Evolutionary conservation across 2,797 vertebrate species (phyloP).

Genomic region (Pseudotriccus pelzelni): DNA sequence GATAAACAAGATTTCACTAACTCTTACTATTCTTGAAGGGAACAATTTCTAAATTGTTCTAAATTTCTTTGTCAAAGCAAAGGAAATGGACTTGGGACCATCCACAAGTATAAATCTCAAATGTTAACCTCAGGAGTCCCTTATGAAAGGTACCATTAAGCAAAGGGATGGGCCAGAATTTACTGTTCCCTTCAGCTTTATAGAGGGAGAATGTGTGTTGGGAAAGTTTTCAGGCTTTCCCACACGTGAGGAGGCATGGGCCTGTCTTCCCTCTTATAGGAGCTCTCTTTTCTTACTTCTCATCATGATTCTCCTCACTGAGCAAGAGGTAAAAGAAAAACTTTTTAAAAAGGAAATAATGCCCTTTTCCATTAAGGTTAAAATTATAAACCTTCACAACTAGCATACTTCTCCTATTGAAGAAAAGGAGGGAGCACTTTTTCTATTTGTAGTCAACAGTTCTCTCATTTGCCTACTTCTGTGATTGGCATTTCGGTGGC

Average conservation of each 20-base stretch:
- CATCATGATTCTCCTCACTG: background rate
- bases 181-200: background rate
- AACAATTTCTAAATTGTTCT: background rate
- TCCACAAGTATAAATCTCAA: background rate
- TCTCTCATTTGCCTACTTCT: background rate
- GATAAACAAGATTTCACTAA: background rate
- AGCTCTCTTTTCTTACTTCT: background rate
- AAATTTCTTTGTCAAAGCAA: background rate
- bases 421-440: background rate
- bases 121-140: background rate
- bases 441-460: background rate
- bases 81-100: background rate
- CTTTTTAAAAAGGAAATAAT: background rate
- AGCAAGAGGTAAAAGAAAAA: background rate
- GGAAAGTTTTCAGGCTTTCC: background rate
- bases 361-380: background rate
- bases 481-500: background rate
- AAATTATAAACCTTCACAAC: background rate
- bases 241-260: rapidly evolving
- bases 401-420: background rate
- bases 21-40: background rate
- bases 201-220: background rate
- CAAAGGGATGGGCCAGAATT: background rate
- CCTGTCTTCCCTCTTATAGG: background rate
- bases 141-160: background rate